Base-by-base conservation (phyloP, 2,888 invertebrate genomes). In the Drosophila gaucha region DNA sequence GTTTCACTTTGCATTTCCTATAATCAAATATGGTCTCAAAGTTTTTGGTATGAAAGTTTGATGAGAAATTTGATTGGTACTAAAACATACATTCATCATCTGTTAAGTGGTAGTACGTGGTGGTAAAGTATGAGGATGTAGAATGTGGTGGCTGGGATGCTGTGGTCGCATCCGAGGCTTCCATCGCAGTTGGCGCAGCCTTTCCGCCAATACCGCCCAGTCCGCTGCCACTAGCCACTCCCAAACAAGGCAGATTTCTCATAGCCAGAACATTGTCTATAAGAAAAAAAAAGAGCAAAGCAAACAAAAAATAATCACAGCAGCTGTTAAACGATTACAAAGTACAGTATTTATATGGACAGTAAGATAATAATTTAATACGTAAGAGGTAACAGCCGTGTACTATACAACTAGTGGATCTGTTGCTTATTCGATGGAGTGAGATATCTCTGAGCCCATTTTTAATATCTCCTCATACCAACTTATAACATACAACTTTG, bases 31-130 rank as follows among this genome's bases (percentile, higher is more conserved):
- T 24, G 10, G 8, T 6, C 24, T n/a, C 12, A 14, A 22, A 22
- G 16, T 20, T 10, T 8, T 20, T 4, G 9, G 9, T 26, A 24
- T 24, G 18, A 26, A 36, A 28, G 9, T 26, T 24, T 18, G 6
- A 26, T 36, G 24, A n/a, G 1, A 18, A 35, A 1, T 8, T 35
- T 24, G 5, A 4, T 9, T 24, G 31, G 12, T 24, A 24, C 10
- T 10, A 33, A 12, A 72, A 91, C 91, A 79, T 91, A 91, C 91
- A 91, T 91, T 91, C 91, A 86, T 91, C 91, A 80, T 91, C 91
- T 64, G 90, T 89, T 66, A 91, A 85, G 76, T 91, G 91, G 79
- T 91, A 91, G 77, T 91, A 91, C 44, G 91, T 91, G 82, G 91
- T 90, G 59, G 91, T 86, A 85, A 91, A 91, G 78, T 91, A 91